Percentiles rank a stretch among this genome's conserved stretches.
phyloP scores from a whole-genome alignment of 2,888 invertebrate species.

The Philonicus albiceps region DNA sequence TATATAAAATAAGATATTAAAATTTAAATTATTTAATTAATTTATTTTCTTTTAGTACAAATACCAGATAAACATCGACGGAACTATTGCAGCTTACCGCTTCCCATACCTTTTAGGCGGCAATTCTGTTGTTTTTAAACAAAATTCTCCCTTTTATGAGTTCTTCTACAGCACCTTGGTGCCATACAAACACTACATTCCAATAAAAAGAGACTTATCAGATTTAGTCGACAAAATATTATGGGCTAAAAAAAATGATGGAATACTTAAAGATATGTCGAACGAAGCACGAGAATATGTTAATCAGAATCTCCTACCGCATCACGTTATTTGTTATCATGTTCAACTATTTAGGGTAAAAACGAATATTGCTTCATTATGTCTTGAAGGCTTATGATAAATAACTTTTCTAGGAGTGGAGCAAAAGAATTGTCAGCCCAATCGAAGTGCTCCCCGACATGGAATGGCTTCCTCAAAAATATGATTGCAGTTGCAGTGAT shows the following conservation, averaged over 20 bases:
- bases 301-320: constrained; percentile 79
- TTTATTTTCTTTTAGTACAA: constrained; percentile 74
- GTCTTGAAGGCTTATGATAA: constrained; percentile 18
- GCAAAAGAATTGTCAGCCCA: constrained; percentile 69
- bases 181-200: constrained; percentile 83
- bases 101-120: constrained; percentile 91
- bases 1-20: constrained; percentile 49
- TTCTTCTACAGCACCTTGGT: constrained; percentile 84
- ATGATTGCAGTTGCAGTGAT: constrained; percentile 57
- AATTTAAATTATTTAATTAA: neutral
- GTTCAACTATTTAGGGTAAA: constrained; percentile 71
- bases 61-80: constrained; percentile 93
- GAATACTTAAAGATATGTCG: constrained; percentile 72
- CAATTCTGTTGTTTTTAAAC: constrained; percentile 88
- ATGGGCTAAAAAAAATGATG: constrained; percentile 80
- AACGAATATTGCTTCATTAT: neutral
- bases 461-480: constrained; percentile 68
- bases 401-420: constrained; percentile 71
- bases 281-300: constrained; percentile 75
- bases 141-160: constrained; percentile 93
- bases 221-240: constrained; percentile 80
- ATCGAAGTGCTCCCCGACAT: constrained; percentile 69
- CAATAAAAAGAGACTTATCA: constrained; percentile 79
- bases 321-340: constrained; percentile 89
- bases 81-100: constrained; percentile 95